Evolutionary conservation across 37 sponge, comb jelly and placozoan species (phyloP).

Genomic region (Beroe ovata): DNA sequence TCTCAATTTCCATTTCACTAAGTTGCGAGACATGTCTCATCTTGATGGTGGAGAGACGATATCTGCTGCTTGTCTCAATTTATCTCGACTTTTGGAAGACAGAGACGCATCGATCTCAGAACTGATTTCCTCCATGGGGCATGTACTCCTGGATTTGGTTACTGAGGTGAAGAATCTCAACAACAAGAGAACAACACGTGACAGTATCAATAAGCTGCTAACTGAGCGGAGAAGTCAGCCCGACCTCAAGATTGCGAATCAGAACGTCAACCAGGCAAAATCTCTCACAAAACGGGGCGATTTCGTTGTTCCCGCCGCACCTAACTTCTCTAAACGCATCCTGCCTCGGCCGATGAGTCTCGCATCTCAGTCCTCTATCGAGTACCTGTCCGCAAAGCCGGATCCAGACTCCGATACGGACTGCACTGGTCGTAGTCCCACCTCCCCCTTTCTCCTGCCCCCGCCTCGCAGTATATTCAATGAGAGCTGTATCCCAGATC

Average conservation of each 20-base stretch:
- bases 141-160: background rate
- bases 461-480: background rate
- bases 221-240: background rate
- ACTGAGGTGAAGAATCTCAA: conserved; percentile 4
- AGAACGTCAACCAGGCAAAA: background rate
- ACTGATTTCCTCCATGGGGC: conserved; percentile 4
- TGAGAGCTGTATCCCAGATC: background rate
- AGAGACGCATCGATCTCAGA: background rate
- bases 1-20: too few species aligned
- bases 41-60: background rate
- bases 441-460: background rate
- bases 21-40: background rate
- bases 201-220: conserved; percentile 10
- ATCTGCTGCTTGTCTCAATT: background rate
- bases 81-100: background rate
- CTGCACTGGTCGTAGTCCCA: background rate
- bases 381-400: conserved; percentile 1
- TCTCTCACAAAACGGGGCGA: background rate
- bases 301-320: background rate
- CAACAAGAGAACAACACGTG: background rate
- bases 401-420: background rate
- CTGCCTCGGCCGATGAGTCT: background rate
- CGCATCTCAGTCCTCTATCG: conserved; percentile 5
- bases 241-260: background rate
- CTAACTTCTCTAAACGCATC: background rate